Percentiles rank a stretch among this genome's conserved stretches.
These are phyloP conservation scores for Palythoa grandiflora DNA, from an alignment of 92 coral and sea anemone genomes.

Conservation along the genomic window DNA sequence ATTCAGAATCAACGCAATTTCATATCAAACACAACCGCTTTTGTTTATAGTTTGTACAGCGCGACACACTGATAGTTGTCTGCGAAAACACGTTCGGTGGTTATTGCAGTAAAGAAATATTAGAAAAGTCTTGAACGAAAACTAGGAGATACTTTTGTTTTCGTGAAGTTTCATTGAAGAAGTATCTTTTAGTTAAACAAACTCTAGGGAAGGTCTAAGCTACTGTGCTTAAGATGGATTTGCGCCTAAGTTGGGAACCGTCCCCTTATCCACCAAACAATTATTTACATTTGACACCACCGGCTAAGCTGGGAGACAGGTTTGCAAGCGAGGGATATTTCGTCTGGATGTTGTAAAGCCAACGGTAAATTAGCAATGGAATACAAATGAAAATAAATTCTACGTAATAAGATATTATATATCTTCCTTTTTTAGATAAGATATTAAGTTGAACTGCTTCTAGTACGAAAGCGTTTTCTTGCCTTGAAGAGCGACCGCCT, in stretches of 20 bases:
- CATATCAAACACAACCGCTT: background rate
- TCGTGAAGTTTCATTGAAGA: background rate
- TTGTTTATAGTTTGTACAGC: slow-evolving; percentile 22
- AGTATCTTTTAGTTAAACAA: background rate
- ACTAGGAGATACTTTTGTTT: background rate
- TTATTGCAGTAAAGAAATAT: background rate
- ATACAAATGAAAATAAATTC: background rate
- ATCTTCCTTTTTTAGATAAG: background rate
- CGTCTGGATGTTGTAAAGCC: background rate
- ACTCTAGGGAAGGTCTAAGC: background rate
- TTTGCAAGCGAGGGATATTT: background rate
- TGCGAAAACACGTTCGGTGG: slow-evolving; percentile 11
- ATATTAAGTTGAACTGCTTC: slow-evolving; percentile 9
- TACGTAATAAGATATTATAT: background rate
- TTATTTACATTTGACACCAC: slow-evolving; percentile 37
- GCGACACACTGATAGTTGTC: slow-evolving; percentile 10
- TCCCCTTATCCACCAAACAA: background rate
- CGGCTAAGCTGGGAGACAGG: slow-evolving; percentile 30
- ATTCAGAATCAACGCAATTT: background rate
- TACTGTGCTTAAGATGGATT: background rate
- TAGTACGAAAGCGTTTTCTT: slow-evolving; percentile 20
- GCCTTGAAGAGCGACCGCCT: slow-evolving; percentile 39
- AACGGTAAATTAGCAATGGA: background rate
- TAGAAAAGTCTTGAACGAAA: background rate
- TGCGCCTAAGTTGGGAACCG: background rate